Conservation (phyloP, 2,113 vertebrate genomes). For the Prunella himalayana region DNA sequence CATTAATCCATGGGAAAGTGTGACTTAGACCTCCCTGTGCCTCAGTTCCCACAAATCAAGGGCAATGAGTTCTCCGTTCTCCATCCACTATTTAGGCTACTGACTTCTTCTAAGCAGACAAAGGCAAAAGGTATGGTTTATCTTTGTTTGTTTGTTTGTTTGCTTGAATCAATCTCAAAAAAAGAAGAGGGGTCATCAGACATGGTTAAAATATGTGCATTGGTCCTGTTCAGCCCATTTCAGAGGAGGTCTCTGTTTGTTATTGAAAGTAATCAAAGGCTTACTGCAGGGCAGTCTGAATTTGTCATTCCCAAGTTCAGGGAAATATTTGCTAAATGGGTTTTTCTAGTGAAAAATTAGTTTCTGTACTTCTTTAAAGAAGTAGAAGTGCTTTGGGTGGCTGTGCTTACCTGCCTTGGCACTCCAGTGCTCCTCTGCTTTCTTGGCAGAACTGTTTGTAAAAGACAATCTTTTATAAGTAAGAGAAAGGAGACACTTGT, state of each 20-base stretch:
- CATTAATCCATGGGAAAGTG: background rate
- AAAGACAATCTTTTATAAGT: background rate
- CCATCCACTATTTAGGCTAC: background rate
- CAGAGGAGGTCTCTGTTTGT: background rate
- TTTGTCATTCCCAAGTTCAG: background rate
- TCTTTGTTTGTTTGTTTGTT: background rate
- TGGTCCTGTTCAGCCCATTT: fast-evolving
- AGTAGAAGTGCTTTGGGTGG: background rate
- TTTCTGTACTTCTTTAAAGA: background rate
- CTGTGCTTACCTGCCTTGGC: background rate
- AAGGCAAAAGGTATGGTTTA: background rate
- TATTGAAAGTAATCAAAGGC: background rate
- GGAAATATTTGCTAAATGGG: background rate
- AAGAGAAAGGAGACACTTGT: background rate
- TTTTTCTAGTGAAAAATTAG: background rate
- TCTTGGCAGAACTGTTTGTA: background rate
- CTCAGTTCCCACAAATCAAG: background rate
- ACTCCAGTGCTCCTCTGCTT: background rate
- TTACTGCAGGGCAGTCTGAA: background rate
- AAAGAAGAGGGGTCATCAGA: background rate
- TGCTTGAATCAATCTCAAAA: background rate
- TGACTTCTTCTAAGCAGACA: background rate
- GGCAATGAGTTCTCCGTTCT: background rate
- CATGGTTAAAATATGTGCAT: background rate
- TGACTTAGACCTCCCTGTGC: background rate